Evolutionary conservation across 2,113 vertebrate genomes (phyloP).

Genomic region (Grammomys dolichurus): DNA sequence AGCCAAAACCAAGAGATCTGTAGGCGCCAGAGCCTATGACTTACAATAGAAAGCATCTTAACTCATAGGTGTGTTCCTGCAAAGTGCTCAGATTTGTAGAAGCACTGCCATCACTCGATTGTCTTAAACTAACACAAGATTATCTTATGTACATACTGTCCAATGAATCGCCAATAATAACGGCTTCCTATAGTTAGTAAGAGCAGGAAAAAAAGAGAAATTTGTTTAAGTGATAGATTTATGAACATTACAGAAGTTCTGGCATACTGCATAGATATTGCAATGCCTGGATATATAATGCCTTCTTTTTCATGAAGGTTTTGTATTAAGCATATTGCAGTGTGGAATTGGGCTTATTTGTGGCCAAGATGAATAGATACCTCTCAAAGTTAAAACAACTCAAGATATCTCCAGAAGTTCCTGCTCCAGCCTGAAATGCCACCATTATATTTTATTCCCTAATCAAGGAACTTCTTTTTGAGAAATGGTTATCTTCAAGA

Average conservation of each 20-base stretch:
- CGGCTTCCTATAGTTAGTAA: background rate
- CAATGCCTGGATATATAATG: background rate
- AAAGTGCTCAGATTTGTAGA: background rate
- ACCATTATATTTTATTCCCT: background rate
- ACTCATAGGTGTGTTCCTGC: background rate
- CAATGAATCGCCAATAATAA: background rate
- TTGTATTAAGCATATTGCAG: conserved; percentile 8
- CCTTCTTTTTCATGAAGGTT: background rate
- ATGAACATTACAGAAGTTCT: background rate
- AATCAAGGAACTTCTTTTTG: background rate
- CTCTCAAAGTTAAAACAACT: background rate
- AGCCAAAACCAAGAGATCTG: conserved; percentile 51
- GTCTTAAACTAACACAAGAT: background rate
- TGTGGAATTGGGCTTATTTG: background rate
- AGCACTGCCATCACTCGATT: background rate
- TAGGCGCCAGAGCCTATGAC: conserved; percentile 35
- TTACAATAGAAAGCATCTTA: conserved; percentile 44
- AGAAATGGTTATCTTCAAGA: background rate
- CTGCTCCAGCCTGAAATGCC: background rate
- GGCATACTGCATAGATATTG: background rate
- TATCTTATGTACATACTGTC: background rate
- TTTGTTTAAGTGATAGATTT: background rate
- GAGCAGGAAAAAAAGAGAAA: background rate
- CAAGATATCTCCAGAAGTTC: background rate
- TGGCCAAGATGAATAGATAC: conserved; percentile 16